Percentiles rank a stretch among this genome's conserved stretches.
Evolutionary conservation across 2,888 invertebrate genomes (phyloP).

Genomic region (Hanleya hanleyi): DNA sequence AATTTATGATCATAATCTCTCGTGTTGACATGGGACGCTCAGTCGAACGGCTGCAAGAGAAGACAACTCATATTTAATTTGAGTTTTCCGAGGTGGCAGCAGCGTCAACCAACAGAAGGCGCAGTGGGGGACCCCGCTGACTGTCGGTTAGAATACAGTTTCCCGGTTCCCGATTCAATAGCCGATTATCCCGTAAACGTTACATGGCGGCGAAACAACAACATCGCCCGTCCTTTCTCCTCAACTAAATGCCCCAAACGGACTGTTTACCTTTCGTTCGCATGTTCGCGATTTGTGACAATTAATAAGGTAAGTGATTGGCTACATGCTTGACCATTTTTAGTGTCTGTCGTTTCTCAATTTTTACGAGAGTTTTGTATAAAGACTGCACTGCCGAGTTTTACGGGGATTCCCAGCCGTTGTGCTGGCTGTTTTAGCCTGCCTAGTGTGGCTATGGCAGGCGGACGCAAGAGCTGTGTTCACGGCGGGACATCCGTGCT

Average conservation of each 20-base stretch:
- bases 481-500: no score
- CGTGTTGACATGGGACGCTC: no score
- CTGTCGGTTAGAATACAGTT: no score
- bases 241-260: neutral
- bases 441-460: no score
- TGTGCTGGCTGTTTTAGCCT: no score
- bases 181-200: neutral
- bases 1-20: no score
- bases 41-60: neutral
- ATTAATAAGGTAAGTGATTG: neutral
- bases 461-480: no score
- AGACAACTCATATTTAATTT: neutral
- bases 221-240: constrained; percentile 1
- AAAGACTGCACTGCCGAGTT: no score
- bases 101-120: neutral
- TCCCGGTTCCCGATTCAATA: neutral
- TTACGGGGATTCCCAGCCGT: no score
- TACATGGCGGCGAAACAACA: constrained; percentile 3
- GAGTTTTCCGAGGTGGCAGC: neutral
- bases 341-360: no score
- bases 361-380: no score
- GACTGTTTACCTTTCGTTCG: constrained; percentile 1
- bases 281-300: neutral
- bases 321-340: neutral
- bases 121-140: no score